Evolutionary conservation across 2,797 vertebrate genomes (phyloP).

Genomic region (Setipinna tenuifilis): DNA sequence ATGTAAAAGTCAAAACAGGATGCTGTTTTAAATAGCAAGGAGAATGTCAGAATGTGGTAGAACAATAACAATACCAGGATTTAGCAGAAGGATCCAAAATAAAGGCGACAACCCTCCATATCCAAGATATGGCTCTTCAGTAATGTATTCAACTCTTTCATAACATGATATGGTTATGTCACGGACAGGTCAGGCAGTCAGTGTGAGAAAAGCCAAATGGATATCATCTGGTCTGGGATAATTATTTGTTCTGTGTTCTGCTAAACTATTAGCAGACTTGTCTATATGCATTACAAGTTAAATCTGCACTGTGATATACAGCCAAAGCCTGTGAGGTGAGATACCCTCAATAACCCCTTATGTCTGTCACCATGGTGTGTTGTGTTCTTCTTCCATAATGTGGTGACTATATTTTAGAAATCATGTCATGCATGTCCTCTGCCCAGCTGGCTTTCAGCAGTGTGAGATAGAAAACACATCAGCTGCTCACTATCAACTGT

Average conservation of each 20-base stretch:
- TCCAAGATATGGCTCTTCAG: not conserved
- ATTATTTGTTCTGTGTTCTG: too few relatives aligned
- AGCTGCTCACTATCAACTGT: slow-evolving; percentile 36
- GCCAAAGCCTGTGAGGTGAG: too few relatives aligned
- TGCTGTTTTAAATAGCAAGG: not conserved
- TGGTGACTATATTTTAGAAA: slow-evolving; percentile 29
- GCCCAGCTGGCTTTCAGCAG: not conserved
- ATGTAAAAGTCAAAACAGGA: not conserved
- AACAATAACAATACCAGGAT: not conserved
- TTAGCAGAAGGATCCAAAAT: not conserved
- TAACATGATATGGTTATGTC: not conserved
- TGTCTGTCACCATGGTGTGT: too few relatives aligned
- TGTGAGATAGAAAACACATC: not conserved
- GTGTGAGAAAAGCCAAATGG: not conserved
- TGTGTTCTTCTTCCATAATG: not conserved
- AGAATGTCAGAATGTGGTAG: not conserved
- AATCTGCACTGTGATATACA: too few relatives aligned
- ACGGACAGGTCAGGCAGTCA: too few relatives aligned
- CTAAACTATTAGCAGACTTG: too few relatives aligned
- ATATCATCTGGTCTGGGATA: too few relatives aligned
- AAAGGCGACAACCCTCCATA: too few relatives aligned
- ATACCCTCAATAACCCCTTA: not conserved
- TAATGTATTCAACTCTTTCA: not conserved
- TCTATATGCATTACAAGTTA: too few relatives aligned
- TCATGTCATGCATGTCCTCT: slow-evolving; percentile 3